Percentiles rank a stretch among this genome's conserved stretches.
Evolutionary conservation across 2,888 invertebrate genomes (phyloP).

Genomic region (Tigriopus californicus): DNA sequence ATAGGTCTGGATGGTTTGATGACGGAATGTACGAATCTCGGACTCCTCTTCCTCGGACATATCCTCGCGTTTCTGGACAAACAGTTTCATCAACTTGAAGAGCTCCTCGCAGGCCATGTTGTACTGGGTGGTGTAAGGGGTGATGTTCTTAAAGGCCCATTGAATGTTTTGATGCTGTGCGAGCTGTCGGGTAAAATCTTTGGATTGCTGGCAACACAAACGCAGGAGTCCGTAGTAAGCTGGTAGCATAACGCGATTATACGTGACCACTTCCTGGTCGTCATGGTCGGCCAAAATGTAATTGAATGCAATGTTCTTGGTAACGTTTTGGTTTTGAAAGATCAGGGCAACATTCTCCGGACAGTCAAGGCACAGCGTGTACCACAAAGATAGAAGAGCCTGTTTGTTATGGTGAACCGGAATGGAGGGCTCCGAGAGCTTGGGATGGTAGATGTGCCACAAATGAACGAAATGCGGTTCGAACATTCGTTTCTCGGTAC

Average conservation of each 20-base stretch:
- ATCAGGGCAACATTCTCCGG: slow-evolving; percentile 78
- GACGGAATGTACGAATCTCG: slow-evolving; percentile 65
- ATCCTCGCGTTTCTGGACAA: slow-evolving; percentile 58
- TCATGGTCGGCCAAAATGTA: slow-evolving; percentile 91
- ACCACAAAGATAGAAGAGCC: slow-evolving; percentile 77
- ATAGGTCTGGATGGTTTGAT: slow-evolving; percentile 69
- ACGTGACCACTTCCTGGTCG: slow-evolving; percentile 82
- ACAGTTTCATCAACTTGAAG: slow-evolving; percentile 69
- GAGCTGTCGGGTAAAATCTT: slow-evolving; percentile 61
- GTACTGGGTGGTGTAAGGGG: slow-evolving; percentile 85
- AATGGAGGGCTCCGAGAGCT: slow-evolving; percentile 79
- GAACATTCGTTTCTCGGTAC: slow-evolving; percentile 81
- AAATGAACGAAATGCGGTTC: slow-evolving; percentile 41
- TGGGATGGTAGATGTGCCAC: slow-evolving; percentile 87
- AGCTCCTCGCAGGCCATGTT: slow-evolving; percentile 61
- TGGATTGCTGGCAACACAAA: slow-evolving; percentile 70
- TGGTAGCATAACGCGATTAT: slow-evolving; percentile 81
- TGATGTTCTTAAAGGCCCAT: slow-evolving; percentile 91
- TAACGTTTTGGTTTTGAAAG: slow-evolving; percentile 64
- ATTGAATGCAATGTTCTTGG: slow-evolving; percentile 86
- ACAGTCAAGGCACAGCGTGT: slow-evolving; percentile 76
- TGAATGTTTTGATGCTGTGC: slow-evolving; percentile 85
- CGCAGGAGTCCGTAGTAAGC: slow-evolving; percentile 33
- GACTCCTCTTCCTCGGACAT: slow-evolving; percentile 51
- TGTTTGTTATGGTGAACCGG: slow-evolving; percentile 90